phyloP scores from a whole-genome alignment of 2,888 invertebrate genomes.

The Microctonus aethiopoides region DNA sequence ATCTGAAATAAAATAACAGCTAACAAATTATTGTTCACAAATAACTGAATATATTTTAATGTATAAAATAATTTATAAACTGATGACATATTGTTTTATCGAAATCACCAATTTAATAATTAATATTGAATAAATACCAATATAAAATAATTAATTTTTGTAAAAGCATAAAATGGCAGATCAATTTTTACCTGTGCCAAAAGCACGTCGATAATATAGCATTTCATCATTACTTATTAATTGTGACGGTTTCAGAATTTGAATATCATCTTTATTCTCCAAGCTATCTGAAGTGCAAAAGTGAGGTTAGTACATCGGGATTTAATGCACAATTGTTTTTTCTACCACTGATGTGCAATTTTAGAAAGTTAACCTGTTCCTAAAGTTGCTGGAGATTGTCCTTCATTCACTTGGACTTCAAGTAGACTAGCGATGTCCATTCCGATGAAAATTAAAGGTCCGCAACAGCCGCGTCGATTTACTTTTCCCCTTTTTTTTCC shows the following conservation, averaged over 20 bases:
- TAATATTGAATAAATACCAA: neutral
- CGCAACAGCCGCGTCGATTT: neutral
- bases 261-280: conserved; percentile 5
- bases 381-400: conserved; percentile 42
- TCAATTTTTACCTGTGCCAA: conserved; percentile 54
- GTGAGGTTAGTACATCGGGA: conserved; percentile 9
- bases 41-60: conserved; percentile 1
- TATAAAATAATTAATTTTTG: too few species aligned
- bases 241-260: conserved; percentile 10
- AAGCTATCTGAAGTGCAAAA: conserved; percentile 14
- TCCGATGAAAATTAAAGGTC: neutral
- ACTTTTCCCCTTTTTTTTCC: neutral
- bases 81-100: neutral
- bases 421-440: conserved; percentile 64
- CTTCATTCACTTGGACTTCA: conserved; percentile 62
- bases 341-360: neutral
- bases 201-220: conserved; percentile 56
- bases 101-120: neutral
- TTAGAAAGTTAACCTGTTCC: conserved; percentile 10
- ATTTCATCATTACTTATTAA: conserved; percentile 50
- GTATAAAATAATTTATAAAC: conserved; percentile 10
- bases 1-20: conserved; percentile 66
- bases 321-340: neutral
- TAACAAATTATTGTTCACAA: neutral
- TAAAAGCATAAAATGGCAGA: too few species aligned